A percentile compares a stretch with the other conserved stretches of the same genome.
Evolutionary conservation across 37 sponge, comb jelly and placozoan genomes (phyloP).

Genomic region (Agelas oroides): DNA sequence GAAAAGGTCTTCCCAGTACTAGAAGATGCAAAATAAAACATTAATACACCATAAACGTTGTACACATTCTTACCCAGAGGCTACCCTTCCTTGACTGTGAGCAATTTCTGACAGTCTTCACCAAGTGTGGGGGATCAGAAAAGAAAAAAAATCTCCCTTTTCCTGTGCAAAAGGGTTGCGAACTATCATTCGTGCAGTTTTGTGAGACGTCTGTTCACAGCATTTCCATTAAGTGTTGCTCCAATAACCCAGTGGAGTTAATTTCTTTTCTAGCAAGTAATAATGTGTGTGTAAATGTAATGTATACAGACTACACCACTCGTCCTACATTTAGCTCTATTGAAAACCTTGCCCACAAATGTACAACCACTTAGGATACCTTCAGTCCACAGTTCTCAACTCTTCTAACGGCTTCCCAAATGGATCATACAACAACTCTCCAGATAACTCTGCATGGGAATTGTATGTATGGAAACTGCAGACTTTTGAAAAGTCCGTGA

Average conservation of each 20-base stretch:
- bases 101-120: conserved; percentile 46
- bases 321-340: no score
- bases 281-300: no score
- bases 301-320: no score
- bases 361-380: no score
- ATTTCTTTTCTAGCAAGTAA: no score
- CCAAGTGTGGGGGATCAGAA: conserved; percentile 22
- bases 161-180: conserved; percentile 13
- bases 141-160: conserved; percentile 12
- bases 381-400: conserved; percentile 16
- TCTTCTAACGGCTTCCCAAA: conserved; percentile 51
- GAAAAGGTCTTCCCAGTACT: no score
- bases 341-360: no score
- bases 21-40: neutral
- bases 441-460: conserved; percentile 30
- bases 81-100: conserved; percentile 2
- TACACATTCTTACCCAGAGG: conserved; percentile 35
- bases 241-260: conserved; percentile 17
- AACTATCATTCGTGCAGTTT: conserved; percentile 21
- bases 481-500: conserved; percentile 34
- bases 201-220: conserved; percentile 23
- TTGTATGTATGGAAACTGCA: conserved; percentile 46
- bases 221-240: conserved; percentile 21
- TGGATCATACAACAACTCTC: conserved; percentile 48
- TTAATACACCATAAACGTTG: neutral